phyloP scores from a whole-genome alignment of 2,888 invertebrate species.

The Tanypteryx hageni region DNA sequence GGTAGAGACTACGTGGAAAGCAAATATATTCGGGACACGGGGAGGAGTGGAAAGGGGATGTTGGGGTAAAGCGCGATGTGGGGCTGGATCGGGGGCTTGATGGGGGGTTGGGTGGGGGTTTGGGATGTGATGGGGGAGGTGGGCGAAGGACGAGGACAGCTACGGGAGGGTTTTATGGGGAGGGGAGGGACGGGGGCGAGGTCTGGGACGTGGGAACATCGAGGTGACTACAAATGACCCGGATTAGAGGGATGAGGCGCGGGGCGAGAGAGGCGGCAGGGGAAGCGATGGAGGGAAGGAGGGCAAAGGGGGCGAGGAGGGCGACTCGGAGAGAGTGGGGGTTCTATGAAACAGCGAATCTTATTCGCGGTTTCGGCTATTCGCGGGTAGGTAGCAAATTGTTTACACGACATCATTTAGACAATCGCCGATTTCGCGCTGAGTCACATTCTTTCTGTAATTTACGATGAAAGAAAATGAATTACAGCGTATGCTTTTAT shows the following conservation, averaged over 20 bases:
- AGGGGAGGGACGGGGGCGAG: background rate
- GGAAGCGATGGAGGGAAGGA: background rate
- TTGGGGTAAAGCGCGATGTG: background rate
- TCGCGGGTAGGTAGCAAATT: background rate
- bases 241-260: background rate
- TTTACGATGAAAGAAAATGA: no score
- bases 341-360: background rate
- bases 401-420: background rate
- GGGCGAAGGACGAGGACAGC: no score
- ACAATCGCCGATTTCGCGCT: background rate
- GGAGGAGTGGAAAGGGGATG: background rate
- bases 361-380: background rate
- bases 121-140: background rate
- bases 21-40: no score
- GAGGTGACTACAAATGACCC: conserved; percentile 56
- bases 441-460: no score
- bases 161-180: no score
- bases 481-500: no score
- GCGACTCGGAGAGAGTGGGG: no score
- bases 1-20: no score
- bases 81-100: no score
- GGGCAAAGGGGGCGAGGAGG: no score
- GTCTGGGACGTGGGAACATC: background rate
- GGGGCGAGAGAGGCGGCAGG: background rate
- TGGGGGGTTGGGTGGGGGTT: no score